phyloP scores from a whole-genome alignment of 2,888 invertebrate species.

The Pantelozetes paolii region DNA sequence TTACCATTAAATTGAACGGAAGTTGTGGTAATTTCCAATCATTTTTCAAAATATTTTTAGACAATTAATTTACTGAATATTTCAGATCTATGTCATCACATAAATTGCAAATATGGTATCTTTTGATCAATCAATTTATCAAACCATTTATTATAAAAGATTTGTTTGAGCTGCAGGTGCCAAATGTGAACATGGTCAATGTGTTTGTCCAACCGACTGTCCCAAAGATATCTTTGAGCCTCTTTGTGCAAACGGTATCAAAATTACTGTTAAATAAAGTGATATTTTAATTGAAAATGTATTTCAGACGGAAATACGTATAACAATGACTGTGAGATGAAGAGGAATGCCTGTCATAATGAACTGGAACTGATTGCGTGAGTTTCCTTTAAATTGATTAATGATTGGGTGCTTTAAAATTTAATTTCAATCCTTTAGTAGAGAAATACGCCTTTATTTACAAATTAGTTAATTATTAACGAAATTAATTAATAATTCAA shows the following conservation, averaged over 20 bases:
- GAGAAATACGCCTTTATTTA: no score
- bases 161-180: slow-evolving; percentile 60
- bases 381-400: background rate
- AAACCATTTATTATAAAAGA: background rate
- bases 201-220: slow-evolving; percentile 78
- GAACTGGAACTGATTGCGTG: slow-evolving; percentile 57
- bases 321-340: slow-evolving; percentile 76
- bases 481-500: no score
- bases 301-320: slow-evolving; percentile 67
- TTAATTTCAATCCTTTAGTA: no score
- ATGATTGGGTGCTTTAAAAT: no score
- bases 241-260: slow-evolving; percentile 44
- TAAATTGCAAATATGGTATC: slow-evolving; percentile 72
- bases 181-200: slow-evolving; percentile 74
- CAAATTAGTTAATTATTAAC: no score
- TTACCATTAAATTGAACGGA: slow-evolving; percentile 68
- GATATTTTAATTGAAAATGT: background rate
- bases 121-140: background rate
- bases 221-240: slow-evolving; percentile 49
- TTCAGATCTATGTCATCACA: slow-evolving; percentile 72
- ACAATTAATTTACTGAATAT: slow-evolving; percentile 33
- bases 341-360: slow-evolving; percentile 66
- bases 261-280: slow-evolving; percentile 12
- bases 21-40: slow-evolving; percentile 67
- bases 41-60: background rate